Evolutionary conservation across 2,797 vertebrate species (phyloP), one percentile per base, ranked within the genome.

Genomic region (Tolypeutes matacus): DNA sequence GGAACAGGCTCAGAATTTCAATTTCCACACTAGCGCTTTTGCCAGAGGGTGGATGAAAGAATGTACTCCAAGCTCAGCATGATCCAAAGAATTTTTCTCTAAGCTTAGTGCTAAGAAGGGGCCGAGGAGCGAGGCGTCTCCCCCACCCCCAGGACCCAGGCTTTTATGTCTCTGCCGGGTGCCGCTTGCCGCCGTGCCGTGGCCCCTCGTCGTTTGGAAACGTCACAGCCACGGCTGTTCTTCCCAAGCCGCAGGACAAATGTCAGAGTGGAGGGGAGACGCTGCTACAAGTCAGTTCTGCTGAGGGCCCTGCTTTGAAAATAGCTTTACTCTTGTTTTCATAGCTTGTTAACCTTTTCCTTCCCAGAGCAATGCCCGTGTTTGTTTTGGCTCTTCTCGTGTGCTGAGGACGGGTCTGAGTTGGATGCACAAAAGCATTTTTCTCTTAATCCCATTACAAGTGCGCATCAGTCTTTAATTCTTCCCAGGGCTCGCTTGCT

Each of bases 331-430:
- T 97, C 96, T 93, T 97, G 95, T 97, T 98, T 98, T 96, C 89
- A 29, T 97, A 97, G 96, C 96, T 97, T 97, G 96, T 98, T 98
- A 98, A 98, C 98, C 92, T 98, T 97, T 98, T 98, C 97, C 95
- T 98, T 98, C 89, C 98, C 97, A 96, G 96, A 98, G 96, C 84
- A 97, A 86, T 94, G 95, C 95, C 97, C 42, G 0, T 96, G 91
- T 98, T 98, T 98, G 96, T 97, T 95, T 98, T 97, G 97, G 97
- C 96, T 95, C 82, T 73, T 96, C 93, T 34, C 39, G 5, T 51
- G 51, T 72, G 96, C 83, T 34, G 94, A 97, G 96, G 90, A 97
- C 13, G 78, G 93, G 84, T 93, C 97, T 96, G 96, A 97, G 97
- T 94, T 97, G 91, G 94, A 97, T 89, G 96, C 36, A n/a, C 92